Conservation (phyloP, 2,797 vertebrate species). For the Lepus oiostolus region DNA sequence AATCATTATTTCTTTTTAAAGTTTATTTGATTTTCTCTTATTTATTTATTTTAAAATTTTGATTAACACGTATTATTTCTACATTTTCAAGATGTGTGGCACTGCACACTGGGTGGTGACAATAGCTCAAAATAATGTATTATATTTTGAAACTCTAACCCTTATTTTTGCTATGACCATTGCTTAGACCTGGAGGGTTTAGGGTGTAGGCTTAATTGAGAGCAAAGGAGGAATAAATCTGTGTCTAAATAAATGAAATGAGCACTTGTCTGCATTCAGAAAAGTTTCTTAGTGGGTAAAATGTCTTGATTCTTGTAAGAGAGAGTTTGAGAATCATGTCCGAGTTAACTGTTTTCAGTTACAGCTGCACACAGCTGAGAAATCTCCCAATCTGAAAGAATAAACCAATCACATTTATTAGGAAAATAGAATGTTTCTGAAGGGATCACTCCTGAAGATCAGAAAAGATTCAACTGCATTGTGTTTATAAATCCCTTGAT, state of each 20-base stretch:
- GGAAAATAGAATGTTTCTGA: not conserved
- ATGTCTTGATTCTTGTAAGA: not conserved
- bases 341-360: constrained; percentile 7
- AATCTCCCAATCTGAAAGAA: not conserved
- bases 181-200: not conserved
- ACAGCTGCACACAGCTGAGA: not conserved
- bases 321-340: not conserved
- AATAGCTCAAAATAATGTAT: no score
- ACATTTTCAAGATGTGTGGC: no score
- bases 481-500: not conserved
- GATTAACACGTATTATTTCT: no score
- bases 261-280: not conserved
- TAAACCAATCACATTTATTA: not conserved
- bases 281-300: not conserved
- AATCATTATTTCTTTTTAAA: no score
- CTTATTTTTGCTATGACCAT: not conserved
- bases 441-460: not conserved
- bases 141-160: not conserved
- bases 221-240: constrained; percentile 7
- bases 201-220: constrained; percentile 2
- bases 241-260: not conserved
- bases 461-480: not conserved
- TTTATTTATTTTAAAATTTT: no score
- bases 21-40: no score
- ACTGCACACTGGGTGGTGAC: no score